Base-by-base conservation (phyloP, 2,888 invertebrate species). In the Lasioglossum calceatum region DNA sequence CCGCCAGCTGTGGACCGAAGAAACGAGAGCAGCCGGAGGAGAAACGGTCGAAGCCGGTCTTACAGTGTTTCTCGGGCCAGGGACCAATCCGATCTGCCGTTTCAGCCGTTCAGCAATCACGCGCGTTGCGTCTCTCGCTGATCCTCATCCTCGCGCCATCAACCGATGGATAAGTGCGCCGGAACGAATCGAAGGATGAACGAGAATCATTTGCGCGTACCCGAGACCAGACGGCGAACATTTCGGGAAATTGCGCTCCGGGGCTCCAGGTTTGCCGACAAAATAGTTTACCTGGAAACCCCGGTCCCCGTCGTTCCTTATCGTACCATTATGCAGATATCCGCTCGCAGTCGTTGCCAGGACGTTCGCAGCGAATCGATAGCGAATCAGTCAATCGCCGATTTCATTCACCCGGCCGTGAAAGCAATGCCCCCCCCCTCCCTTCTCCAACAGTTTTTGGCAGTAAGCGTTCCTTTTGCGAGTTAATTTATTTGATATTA, bases 61-160 rank as follows among this genome's bases (percentile, higher is more conserved):
- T 85, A 73, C 67, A 47, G 73, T 78, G 78, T 81, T 85, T 76
- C 73, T 61, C 79, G 77, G 58, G 32, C 70, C 44, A 14, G 47
- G 70, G 74, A 64, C 78, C 81, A 86, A 86, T 85, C 86, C 86
- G 86, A 86, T 86, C 86, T 86, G 81, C 79, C 81, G 86, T 86
- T 85, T 86, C 86, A 85, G 81, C 79, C 81, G 86, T 86, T 85
- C 86, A 73, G 86, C 73, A 81, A 85, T 86, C 86, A 81, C 77
- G 86, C 86, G 39, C 79, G 67, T 10, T 36, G 27, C 27, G 23
- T 64, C 50, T 84, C 44, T 58, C 58, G 44, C 14, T 77, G 61
- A 75, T 32, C 74, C 42, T 39, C 42, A 27, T 32, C 27, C 32
- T 16, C 64, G 32, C 64, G 50, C 42, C 83, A 10, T 61, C 78